phyloP scores from a whole-genome alignment of 2,797 vertebrate species.

The Margarornis squamiger region DNA sequence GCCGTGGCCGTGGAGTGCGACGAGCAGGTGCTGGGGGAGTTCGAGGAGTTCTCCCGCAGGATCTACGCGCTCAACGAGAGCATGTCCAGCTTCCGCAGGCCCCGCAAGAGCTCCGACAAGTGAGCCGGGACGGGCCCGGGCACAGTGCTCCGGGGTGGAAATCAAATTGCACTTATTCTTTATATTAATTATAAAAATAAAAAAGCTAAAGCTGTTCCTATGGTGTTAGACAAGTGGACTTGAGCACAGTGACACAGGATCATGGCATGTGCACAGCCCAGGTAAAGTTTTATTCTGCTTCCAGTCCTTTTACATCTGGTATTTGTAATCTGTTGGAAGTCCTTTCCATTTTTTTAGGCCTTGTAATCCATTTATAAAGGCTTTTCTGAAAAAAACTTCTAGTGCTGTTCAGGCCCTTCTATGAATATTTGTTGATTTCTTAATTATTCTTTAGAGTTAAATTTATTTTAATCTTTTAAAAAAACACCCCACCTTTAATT shows the following conservation, averaged over 20 bases:
- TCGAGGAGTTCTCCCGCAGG: constrained; percentile 96
- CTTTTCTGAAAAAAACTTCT: constrained; percentile 28
- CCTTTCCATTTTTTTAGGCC: not conserved
- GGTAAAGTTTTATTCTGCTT: constrained; percentile 56
- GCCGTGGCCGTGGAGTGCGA: constrained; percentile 97
- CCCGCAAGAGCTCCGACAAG: constrained; percentile 94
- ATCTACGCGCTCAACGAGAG: constrained; percentile 97
- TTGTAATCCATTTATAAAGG: constrained; percentile 39
- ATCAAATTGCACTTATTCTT: constrained; percentile 88
- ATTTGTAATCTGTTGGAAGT: constrained; percentile 21
- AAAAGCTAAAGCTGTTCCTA: constrained; percentile 66
- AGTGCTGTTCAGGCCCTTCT: constrained; percentile 32
- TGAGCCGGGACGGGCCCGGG: constrained; percentile 67
- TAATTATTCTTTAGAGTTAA: constrained; percentile 63
- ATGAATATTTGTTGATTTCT: constrained; percentile 37
- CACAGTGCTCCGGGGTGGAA: not conserved
- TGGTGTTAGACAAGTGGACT: constrained; percentile 53
- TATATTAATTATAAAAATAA: constrained; percentile 75
- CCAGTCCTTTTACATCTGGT: constrained; percentile 41
- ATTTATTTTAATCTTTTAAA: constrained; percentile 61
- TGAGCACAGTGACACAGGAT: constrained; percentile 36
- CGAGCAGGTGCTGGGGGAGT: constrained; percentile 95
- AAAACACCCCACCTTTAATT: not conserved
- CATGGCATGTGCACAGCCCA: constrained; percentile 52
- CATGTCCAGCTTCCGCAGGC: constrained; percentile 91